These are phyloP conservation scores for Porites evermanni DNA, from an alignment of 92 coral and sea anemone species.

Conservation along the genomic window DNA sequence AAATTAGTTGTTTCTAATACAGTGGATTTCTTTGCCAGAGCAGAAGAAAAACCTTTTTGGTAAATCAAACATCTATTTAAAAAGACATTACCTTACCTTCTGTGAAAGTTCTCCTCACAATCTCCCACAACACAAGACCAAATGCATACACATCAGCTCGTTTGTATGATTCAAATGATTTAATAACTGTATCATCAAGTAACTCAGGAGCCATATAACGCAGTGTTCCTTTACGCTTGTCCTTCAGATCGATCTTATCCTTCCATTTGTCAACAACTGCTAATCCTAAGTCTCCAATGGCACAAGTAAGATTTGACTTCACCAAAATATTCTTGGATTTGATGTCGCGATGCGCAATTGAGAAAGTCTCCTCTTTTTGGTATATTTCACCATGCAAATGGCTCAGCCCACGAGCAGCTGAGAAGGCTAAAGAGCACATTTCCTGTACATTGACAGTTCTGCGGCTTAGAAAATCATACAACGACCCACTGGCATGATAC, in stretches of 20 bases:
- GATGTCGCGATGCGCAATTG: constrained; percentile 96
- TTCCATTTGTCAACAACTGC: constrained; percentile 80
- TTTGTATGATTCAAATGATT: constrained; percentile 87
- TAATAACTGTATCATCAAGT: constrained; percentile 73
- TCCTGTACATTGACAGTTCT: constrained; percentile 83
- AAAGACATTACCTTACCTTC: constrained; percentile 62
- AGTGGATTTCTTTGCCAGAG: too few species aligned
- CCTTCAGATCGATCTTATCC: constrained; percentile 65
- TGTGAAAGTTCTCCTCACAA: constrained; percentile 81
- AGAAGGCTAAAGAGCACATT: constrained; percentile 87
- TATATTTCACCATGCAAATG: constrained; percentile 95
- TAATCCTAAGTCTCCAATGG: constrained; percentile 92
- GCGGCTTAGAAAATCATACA: constrained; percentile 84
- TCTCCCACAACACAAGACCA: constrained; percentile 97
- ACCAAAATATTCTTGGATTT: constrained; percentile 96
- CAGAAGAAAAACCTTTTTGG: too few species aligned
- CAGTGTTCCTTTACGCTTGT: constrained; percentile 88
- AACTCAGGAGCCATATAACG: constrained; percentile 98
- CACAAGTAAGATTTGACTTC: constrained; percentile 89
- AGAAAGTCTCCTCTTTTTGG: constrained; percentile 86
- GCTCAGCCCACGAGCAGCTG: constrained; percentile 92
- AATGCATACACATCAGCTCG: constrained; percentile 95
- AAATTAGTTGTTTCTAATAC: too few species aligned
- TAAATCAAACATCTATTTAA: too few species aligned
- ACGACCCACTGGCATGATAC: constrained; percentile 90